Conservation (phyloP, 2,888 invertebrate genomes). For the Chironomus riparius region DNA sequence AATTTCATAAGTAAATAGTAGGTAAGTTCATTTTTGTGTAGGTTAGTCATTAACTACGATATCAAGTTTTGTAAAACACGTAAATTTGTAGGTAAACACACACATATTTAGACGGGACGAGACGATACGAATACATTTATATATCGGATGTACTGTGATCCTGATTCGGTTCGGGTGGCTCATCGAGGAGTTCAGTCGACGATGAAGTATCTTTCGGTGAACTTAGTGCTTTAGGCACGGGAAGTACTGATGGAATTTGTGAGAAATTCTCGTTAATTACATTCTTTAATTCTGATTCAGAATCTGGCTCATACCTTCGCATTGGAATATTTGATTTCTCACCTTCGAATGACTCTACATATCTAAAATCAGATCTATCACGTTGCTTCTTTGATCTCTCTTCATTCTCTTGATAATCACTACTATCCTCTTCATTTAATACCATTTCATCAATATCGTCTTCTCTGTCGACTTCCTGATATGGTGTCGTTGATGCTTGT, state of each 20-base stretch:
- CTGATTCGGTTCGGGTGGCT: slow-evolving; percentile 11
- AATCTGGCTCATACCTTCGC: background rate
- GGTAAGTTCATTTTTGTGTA: no score
- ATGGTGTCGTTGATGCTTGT: background rate
- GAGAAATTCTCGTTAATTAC: slow-evolving; percentile 17
- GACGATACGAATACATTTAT: background rate
- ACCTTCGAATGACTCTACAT: slow-evolving; percentile 13
- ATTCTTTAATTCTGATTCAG: slow-evolving; percentile 14
- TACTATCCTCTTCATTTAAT: slow-evolving; percentile 6
- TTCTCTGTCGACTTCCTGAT: background rate
- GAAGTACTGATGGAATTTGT: slow-evolving; percentile 6
- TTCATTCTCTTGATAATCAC: slow-evolving; percentile 4
- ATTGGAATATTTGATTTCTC: slow-evolving; percentile 6
- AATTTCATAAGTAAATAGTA: no score
- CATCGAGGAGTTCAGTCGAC: background rate
- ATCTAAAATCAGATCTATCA: slow-evolving; percentile 18
- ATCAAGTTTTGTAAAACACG: background rate
- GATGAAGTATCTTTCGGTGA: slow-evolving; percentile 4
- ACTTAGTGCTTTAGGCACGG: slow-evolving; percentile 20
- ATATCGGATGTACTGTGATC: background rate
- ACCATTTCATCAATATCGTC: slow-evolving; percentile 20
- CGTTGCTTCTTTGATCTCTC: slow-evolving; percentile 7
- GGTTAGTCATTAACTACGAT: no score
- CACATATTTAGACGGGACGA: background rate
- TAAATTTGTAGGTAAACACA: background rate